Conservation (phyloP, 2,113 vertebrate genomes). For the Gambusia affinis region DNA sequence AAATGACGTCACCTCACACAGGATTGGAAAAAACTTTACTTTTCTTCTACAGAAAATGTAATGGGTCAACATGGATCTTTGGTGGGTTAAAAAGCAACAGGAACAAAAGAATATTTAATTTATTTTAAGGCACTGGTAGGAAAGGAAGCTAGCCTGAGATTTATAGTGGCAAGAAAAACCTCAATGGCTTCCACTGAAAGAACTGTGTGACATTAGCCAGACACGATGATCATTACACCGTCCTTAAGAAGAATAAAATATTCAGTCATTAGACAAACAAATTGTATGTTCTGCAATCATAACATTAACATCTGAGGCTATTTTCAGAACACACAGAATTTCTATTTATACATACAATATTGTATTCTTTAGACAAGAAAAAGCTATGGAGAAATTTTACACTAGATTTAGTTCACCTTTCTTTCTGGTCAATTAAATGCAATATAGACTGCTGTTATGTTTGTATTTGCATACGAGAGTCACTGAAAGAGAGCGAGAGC, state of each 20-base stretch:
- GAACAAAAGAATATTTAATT: neutral
- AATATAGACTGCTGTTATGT: neutral
- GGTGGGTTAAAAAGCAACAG: slow-evolving; percentile 6
- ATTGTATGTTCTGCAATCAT: neutral
- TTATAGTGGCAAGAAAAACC: slow-evolving; percentile 37
- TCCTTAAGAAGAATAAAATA: neutral
- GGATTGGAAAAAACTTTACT: slow-evolving; percentile 2
- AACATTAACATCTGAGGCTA: neutral
- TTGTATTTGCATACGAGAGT: neutral
- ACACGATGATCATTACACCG: slow-evolving; percentile 8
- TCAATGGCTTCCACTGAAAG: slow-evolving; percentile 43
- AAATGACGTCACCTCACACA: neutral
- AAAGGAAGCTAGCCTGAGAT: slow-evolving; percentile 29
- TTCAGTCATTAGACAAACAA: neutral
- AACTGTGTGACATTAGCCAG: slow-evolving; percentile 30
- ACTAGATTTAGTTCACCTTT: neutral
- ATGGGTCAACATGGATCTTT: neutral
- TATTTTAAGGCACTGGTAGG: neutral
- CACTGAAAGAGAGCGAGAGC: neutral
- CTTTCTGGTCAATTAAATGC: neutral
- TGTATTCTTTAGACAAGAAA: neutral
- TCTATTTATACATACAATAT: neutral
- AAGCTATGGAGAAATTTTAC: neutral
- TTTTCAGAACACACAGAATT: neutral
- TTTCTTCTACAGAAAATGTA: neutral